A percentile compares a stretch with the other conserved stretches of the same genome.
These are phyloP conservation scores for Helicoverpa zea DNA, from an alignment of 1,140 invertebrate species.

Conservation along the genomic window DNA sequence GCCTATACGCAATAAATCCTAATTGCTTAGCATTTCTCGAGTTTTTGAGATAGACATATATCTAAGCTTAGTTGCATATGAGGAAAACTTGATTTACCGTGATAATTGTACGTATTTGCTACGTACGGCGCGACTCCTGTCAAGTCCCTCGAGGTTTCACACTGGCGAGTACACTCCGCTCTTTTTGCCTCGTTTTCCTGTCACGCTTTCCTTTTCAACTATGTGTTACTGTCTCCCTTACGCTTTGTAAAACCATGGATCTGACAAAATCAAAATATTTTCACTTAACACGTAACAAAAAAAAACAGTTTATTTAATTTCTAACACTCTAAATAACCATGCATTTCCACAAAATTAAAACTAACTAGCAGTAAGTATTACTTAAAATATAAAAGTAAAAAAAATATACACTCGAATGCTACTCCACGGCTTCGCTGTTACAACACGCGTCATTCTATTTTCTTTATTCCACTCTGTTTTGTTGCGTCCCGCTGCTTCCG, in stretches of 20 bases:
- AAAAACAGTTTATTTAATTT: too few relatives aligned
- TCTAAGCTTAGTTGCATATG: constrained; percentile 24
- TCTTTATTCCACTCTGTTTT: constrained; percentile 80
- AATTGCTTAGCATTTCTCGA: background rate
- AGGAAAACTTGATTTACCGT: constrained; percentile 33
- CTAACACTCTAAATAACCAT: too few relatives aligned
- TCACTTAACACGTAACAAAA: too few relatives aligned
- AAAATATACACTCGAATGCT: constrained; percentile 43
- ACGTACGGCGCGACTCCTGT: constrained; percentile 32
- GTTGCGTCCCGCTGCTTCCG: constrained; percentile 81
- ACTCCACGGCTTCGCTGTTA: constrained; percentile 63
- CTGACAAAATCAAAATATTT: background rate
- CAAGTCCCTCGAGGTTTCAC: constrained; percentile 50
- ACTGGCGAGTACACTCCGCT: constrained; percentile 62
- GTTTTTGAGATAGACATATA: constrained; percentile 8
- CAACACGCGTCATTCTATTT: constrained; percentile 77
- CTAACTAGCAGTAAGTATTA: background rate
- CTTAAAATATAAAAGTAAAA: constrained; percentile 24
- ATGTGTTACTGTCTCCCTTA: constrained; percentile 48
- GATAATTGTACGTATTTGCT: constrained; percentile 48
- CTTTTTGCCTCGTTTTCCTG: constrained; percentile 77
- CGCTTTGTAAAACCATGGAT: constrained; percentile 11
- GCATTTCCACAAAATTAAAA: background rate
- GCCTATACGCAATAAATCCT: background rate
- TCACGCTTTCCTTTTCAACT: constrained; percentile 72